Conservation (phyloP, 92 coral and sea anemone genomes). For the Paragorgia papillata region DNA sequence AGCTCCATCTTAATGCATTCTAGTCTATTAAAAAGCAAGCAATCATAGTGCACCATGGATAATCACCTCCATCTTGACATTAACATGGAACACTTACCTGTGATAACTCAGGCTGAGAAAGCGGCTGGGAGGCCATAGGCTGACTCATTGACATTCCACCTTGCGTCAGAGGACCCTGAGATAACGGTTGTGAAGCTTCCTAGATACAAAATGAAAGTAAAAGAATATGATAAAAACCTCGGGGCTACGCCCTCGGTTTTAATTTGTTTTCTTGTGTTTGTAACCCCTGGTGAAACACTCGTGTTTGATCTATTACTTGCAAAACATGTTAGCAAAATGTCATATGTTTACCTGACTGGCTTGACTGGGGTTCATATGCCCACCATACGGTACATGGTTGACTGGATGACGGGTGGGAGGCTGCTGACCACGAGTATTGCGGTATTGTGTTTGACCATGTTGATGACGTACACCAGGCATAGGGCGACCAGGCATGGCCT, state of each 20-base stretch:
- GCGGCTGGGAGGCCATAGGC: conserved; percentile 98
- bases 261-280: too few species aligned
- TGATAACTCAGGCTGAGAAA: conserved; percentile 98
- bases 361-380: conserved; percentile 96
- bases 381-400: conserved; percentile 69
- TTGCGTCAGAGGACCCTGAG: conserved; percentile 98
- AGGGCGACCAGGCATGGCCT: conserved; percentile 88
- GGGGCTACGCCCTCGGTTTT: too few species aligned
- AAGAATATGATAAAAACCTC: not conserved
- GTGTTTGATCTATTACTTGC: too few species aligned
- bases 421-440: conserved; percentile 75
- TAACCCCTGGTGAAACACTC: too few species aligned
- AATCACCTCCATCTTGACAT: too few species aligned
- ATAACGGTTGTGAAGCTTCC: conserved; percentile 99
- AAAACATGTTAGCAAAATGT: too few species aligned
- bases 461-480: conserved; percentile 77
- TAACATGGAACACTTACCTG: conserved; percentile 58
- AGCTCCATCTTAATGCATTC: too few species aligned
- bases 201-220: conserved; percentile 2
- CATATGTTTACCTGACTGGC: conserved; percentile 99
- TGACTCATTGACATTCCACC: conserved; percentile 99
- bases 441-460: conserved; percentile 75
- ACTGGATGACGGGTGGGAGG: conserved; percentile 53
- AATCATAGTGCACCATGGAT: too few species aligned
- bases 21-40: too few species aligned